A percentile compares a stretch with the other conserved stretches of the same genome.
Conservation (phyloP, 2,888 invertebrate species). For the Oegoconia quadripuncta region DNA sequence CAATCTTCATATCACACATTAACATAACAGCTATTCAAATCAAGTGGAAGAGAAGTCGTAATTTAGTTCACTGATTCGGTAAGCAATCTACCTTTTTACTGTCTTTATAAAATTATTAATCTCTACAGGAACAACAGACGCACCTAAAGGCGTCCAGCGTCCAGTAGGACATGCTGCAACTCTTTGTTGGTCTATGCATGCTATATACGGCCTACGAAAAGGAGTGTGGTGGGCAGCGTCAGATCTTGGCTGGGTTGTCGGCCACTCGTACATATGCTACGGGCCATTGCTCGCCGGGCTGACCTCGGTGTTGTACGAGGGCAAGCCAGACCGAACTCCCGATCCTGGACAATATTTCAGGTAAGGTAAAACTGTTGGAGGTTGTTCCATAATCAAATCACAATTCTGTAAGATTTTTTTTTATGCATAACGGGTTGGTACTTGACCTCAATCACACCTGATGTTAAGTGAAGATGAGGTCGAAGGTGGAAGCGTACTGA, state of each 20-base stretch:
- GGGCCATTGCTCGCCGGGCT: conserved; percentile 90
- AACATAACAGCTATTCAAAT: too few species aligned
- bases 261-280: conserved; percentile 96
- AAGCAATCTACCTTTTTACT: too few species aligned
- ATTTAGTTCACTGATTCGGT: neutral
- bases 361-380: too few species aligned
- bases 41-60: neutral
- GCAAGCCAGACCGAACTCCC: conserved; percentile 96
- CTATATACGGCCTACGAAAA: conserved; percentile 87
- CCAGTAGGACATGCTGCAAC: conserved; percentile 94
- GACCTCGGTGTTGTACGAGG: conserved; percentile 92
- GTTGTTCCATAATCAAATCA: too few species aligned
- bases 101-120: conserved; percentile 12
- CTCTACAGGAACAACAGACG: conserved; percentile 77
- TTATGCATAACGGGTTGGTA: too few species aligned
- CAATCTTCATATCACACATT: too few species aligned
- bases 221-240: conserved; percentile 96
- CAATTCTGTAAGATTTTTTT: too few species aligned
- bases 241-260: conserved; percentile 95
- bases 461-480: too few species aligned
- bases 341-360: conserved; percentile 95
- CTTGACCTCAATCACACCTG: too few species aligned
- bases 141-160: conserved; percentile 86
- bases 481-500: too few species aligned
- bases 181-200: conserved; percentile 90